Conservation (phyloP, 1,140 invertebrate genomes). For the Riptortus pedestris region DNA sequence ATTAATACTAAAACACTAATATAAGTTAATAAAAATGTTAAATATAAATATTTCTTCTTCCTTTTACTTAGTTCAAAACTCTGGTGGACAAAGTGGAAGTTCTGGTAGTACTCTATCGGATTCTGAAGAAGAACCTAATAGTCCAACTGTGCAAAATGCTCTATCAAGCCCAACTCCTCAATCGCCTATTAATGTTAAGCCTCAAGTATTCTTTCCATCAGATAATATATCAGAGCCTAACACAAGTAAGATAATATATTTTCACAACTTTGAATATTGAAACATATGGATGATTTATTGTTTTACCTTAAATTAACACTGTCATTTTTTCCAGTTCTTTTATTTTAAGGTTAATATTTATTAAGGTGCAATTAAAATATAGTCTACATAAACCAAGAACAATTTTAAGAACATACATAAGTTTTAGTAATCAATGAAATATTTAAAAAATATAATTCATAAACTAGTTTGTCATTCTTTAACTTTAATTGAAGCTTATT, state of each 20-base stretch:
- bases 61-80: conserved; percentile 8
- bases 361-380: too few relatives aligned
- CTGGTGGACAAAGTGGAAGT: conserved; percentile 36
- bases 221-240: conserved; percentile 33
- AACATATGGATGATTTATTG: background rate
- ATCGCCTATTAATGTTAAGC: conserved; percentile 33
- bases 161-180: conserved; percentile 41
- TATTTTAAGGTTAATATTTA: background rate
- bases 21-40: conserved; percentile 1
- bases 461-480: too few relatives aligned
- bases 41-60: background rate
- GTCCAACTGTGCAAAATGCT: conserved; percentile 36
- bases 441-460: too few relatives aligned
- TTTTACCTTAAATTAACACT: background rate
- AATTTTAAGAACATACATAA: too few relatives aligned
- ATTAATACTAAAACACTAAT: too few relatives aligned
- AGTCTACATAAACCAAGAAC: too few relatives aligned
- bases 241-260: conserved; percentile 31
- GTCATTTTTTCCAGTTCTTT: background rate
- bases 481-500: too few relatives aligned
- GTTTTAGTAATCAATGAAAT: too few relatives aligned
- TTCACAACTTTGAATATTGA: background rate
- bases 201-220: conserved; percentile 31
- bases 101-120: conserved; percentile 62
- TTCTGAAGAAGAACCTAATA: conserved; percentile 50